These are phyloP conservation scores for Melanaphis sacchari DNA, from an alignment of 1,140 invertebrate species.

Conservation along the genomic window DNA sequence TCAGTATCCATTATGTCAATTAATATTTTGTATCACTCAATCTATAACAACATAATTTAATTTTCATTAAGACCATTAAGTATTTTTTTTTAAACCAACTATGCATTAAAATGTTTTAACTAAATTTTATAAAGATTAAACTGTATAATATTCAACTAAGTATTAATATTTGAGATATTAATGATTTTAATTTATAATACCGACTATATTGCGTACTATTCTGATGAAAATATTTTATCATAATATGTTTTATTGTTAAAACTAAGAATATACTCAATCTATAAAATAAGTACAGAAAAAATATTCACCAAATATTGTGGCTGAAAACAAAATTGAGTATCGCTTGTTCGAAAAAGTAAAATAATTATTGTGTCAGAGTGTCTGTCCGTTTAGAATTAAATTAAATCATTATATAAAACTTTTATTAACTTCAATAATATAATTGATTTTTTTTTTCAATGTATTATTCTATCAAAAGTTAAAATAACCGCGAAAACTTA, in stretches of 20 bases:
- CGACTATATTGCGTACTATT: no score
- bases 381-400: background rate
- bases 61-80: background rate
- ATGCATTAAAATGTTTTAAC: background rate
- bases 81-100: background rate
- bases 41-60: background rate
- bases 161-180: no score
- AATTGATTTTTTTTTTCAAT: background rate
- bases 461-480: background rate
- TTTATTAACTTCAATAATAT: background rate
- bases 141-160: background rate
- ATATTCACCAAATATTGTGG: no score
- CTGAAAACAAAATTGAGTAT: no score
- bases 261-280: no score
- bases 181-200: no score
- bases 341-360: background rate
- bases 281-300: no score
- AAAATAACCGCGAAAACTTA: background rate
- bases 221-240: no score
- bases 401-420: background rate
- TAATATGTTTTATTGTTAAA: no score
- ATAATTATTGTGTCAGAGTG: background rate
- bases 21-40: background rate
- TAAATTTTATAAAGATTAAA: background rate
- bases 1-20: background rate